Conservation (phyloP, 2,888 invertebrate genomes). For the Drosophila pseudotakahashii region DNA sequence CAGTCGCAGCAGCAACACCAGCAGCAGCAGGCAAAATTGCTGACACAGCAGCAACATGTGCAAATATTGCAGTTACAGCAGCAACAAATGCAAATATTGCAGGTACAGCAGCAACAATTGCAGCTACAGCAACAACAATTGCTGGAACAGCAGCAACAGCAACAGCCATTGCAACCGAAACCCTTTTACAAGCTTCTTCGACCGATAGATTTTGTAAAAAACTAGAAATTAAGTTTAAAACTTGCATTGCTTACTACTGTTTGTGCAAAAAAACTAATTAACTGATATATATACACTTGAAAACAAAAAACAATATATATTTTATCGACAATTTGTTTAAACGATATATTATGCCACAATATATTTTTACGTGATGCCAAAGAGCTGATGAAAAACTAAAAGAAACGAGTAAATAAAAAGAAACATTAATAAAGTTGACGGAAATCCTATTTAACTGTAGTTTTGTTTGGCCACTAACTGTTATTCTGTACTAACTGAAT, state of each 20-base stretch:
- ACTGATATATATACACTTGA: conserved; percentile 25
- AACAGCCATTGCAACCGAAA: conserved; percentile 23
- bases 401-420: conserved; percentile 27
- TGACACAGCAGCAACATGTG: conserved; percentile 1
- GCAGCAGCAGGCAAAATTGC: conserved; percentile 1
- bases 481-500: conserved; percentile 42
- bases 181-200: conserved; percentile 48
- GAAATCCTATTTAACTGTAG: conserved; percentile 61
- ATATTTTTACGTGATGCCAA: conserved; percentile 65
- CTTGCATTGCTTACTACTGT: conserved; percentile 67
- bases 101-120: conserved; percentile 8
- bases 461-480: conserved; percentile 57
- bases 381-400: conserved; percentile 10
- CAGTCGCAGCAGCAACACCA: conserved; percentile 15
- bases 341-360: conserved; percentile 35
- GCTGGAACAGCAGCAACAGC: conserved; percentile 18
- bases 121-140: conserved; percentile 13
- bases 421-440: conserved; percentile 65
- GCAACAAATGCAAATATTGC: conserved; percentile 3
- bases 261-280: conserved; percentile 38
- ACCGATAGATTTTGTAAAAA: conserved; percentile 45
- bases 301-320: conserved; percentile 31
- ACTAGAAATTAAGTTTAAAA: conserved; percentile 59
- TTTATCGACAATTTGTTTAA: conserved; percentile 36
- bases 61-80: conserved; percentile 4